These are phyloP conservation scores for Pundamilia nyererei DNA, from an alignment of 2,113 vertebrate species.

Conservation along the genomic window DNA sequence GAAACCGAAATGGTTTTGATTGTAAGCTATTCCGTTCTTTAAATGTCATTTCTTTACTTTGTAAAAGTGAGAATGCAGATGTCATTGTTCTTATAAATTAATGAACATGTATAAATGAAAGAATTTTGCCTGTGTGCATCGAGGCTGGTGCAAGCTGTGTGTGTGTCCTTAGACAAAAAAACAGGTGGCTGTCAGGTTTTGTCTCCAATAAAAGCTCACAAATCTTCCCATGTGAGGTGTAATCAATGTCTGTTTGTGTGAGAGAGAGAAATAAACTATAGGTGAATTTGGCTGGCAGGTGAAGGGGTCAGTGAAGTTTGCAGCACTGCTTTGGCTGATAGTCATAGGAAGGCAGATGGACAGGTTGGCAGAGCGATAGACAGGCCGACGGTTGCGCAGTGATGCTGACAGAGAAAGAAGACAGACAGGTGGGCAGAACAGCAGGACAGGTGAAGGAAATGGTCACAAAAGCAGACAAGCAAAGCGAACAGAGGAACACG, in stretches of 20 bases:
- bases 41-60: neutral
- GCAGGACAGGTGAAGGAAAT: constrained; percentile 3
- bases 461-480: constrained; percentile 12
- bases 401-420: neutral
- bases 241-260: neutral
- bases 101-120: neutral
- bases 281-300: constrained; percentile 11
- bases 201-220: neutral
- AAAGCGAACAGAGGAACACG: neutral
- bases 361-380: neutral
- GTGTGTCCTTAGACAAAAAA: neutral
- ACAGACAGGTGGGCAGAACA: constrained; percentile 1
- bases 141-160: neutral
- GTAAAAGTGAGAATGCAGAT: neutral
- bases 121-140: neutral
- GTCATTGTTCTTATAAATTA: neutral
- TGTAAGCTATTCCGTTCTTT: neutral
- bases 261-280: constrained; percentile 11
- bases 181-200: neutral
- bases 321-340: neutral
- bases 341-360: neutral
- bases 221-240: neutral
- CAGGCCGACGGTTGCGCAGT: neutral
- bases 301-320: constrained; percentile 18
- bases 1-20: neutral